Conservation (phyloP, 2,888 invertebrate species). For the Noctua janthina region DNA sequence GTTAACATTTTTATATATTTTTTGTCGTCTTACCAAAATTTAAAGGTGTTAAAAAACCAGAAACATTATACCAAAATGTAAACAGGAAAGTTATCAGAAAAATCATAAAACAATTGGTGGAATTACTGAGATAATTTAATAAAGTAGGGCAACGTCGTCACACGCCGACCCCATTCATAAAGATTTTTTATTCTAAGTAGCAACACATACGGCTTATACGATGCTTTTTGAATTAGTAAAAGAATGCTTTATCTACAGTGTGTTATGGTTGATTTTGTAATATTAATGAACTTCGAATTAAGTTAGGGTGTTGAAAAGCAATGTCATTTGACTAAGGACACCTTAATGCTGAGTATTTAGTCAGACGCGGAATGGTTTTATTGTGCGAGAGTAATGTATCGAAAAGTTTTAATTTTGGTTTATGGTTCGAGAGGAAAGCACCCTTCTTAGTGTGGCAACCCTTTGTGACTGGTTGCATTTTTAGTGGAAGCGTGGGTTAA, state of each 20-base stretch:
- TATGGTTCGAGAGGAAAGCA: slow-evolving; percentile 83
- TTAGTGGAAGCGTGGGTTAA: slow-evolving; percentile 54
- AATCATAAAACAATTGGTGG: slow-evolving; percentile 83
- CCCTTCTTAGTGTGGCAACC: slow-evolving; percentile 67
- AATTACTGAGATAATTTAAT: slow-evolving; percentile 84
- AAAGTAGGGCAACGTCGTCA: slow-evolving; percentile 82
- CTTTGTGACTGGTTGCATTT: slow-evolving; percentile 64
- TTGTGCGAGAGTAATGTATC: slow-evolving; percentile 89
- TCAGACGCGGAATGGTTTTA: slow-evolving; percentile 83
- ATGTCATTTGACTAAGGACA: slow-evolving; percentile 88
- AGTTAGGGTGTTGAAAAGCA: slow-evolving; percentile 64
- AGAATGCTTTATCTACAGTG: slow-evolving; percentile 41
- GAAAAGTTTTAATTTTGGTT: slow-evolving; percentile 90
- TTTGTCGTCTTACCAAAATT: neutral
- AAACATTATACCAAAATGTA: slow-evolving; percentile 11
- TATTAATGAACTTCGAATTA: slow-evolving; percentile 37
- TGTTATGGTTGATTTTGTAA: slow-evolving; percentile 60
- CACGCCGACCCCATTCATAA: slow-evolving; percentile 86
- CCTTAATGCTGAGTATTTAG: slow-evolving; percentile 89
- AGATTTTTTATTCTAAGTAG: slow-evolving; percentile 77
- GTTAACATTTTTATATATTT: neutral
- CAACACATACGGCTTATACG: slow-evolving; percentile 50
- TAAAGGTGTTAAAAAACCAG: neutral
- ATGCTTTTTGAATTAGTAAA: slow-evolving; percentile 6
- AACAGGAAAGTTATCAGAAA: slow-evolving; percentile 52